Conservation (phyloP, 53 echinoderm and acorn worm genomes). For the Echinarachnius parma region DNA sequence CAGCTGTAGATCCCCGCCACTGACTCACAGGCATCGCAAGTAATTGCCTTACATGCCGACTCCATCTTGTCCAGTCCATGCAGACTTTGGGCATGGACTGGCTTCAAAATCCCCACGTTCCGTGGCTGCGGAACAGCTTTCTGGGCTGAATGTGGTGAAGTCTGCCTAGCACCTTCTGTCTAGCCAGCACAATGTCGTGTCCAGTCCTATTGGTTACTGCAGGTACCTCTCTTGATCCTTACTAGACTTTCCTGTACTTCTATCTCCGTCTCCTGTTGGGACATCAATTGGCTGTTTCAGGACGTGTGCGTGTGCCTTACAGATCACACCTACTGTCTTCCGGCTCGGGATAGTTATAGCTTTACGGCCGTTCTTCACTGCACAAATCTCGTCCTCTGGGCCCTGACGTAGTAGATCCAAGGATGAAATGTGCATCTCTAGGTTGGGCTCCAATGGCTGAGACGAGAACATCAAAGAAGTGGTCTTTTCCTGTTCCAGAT, state of each 20-base stretch:
- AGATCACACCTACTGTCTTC: conserved; percentile 6
- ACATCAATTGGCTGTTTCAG: not conserved
- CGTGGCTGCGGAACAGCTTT: too few relatives aligned
- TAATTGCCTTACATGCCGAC: too few relatives aligned
- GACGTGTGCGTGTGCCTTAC: not conserved
- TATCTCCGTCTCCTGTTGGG: not conserved
- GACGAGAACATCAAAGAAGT: not conserved
- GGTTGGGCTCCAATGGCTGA: not conserved
- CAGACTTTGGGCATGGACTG: too few relatives aligned
- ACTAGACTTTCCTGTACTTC: not conserved
- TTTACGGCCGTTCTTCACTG: not conserved
- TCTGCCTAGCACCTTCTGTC: not conserved
- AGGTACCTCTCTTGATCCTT: not conserved
- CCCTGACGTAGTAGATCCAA: not conserved
- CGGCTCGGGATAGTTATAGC: not conserved
- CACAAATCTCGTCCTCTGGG: not conserved
- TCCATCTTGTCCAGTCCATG: too few relatives aligned
- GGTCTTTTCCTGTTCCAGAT: not conserved
- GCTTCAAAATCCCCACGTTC: too few relatives aligned
- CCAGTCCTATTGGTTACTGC: not conserved
- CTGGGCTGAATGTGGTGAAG: not conserved
- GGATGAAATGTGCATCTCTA: not conserved
- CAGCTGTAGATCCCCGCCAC: too few relatives aligned
- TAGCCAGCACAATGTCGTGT: not conserved
- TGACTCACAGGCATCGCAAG: too few relatives aligned